Evolutionary conservation across 2,797 vertebrate genomes (phyloP).

Genomic region (Pagetopsis macropterus): DNA sequence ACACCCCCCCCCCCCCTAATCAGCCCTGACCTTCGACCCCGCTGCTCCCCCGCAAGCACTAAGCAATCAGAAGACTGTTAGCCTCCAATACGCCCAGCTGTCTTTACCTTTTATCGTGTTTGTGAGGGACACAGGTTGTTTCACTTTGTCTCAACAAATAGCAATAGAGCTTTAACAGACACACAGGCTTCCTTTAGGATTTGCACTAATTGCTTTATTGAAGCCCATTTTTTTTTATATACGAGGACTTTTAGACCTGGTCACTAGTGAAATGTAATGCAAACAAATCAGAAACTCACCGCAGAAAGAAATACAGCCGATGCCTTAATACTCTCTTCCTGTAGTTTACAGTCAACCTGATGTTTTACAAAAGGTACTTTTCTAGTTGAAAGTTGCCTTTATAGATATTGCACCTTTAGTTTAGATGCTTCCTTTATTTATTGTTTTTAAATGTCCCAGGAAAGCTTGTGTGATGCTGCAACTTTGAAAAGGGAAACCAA

Average conservation of each 20-base stretch:
- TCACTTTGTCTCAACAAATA: slow-evolving; percentile 30
- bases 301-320: slow-evolving; percentile 50
- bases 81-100: slow-evolving; percentile 16
- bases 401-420: slow-evolving; percentile 28
- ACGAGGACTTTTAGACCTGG: slow-evolving; percentile 24
- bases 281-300: slow-evolving; percentile 32
- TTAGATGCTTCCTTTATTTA: slow-evolving; percentile 35
- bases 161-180: slow-evolving; percentile 35
- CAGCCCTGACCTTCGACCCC: slow-evolving; percentile 30
- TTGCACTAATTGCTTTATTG: slow-evolving; percentile 47
- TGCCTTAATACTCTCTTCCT: slow-evolving; percentile 62
- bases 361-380: slow-evolving; percentile 43
- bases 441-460: slow-evolving; percentile 50
- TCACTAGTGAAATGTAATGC: slow-evolving; percentile 32
- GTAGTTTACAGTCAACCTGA: slow-evolving; percentile 29
- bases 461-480: slow-evolving; percentile 36
- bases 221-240: slow-evolving; percentile 20
- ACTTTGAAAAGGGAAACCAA: slow-evolving; percentile 24
- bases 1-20: not conserved
- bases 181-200: slow-evolving; percentile 32
- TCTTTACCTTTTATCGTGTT: slow-evolving; percentile 26
- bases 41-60: slow-evolving; percentile 48
- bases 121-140: slow-evolving; percentile 22
- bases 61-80: slow-evolving; percentile 48
- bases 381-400: slow-evolving; percentile 19